Conservation (phyloP, 2,797 vertebrate genomes). For the Neosilurus hyrtlii region DNA sequence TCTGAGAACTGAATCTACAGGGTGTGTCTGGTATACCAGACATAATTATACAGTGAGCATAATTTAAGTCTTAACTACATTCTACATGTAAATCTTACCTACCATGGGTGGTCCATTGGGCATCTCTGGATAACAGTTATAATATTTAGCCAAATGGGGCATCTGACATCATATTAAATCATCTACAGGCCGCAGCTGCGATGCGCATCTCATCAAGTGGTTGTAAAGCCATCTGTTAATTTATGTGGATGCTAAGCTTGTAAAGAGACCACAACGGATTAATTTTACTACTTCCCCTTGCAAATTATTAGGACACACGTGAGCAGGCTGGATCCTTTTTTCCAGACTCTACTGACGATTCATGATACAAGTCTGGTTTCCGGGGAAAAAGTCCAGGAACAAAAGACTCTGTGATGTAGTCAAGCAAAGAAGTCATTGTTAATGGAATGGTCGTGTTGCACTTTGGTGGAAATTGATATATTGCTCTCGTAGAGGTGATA, state of each 20-base stretch:
- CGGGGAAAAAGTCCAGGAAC: neutral
- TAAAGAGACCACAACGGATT: constrained; percentile 68
- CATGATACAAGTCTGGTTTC: constrained; percentile 35
- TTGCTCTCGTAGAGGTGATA: neutral
- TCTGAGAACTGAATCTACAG: neutral
- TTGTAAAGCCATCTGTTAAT: constrained; percentile 62
- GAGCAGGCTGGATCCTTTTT: constrained; percentile 46
- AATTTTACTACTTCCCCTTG: constrained; percentile 73
- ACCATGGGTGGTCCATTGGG: constrained; percentile 6
- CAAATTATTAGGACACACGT: constrained; percentile 64
- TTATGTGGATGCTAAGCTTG: constrained; percentile 67
- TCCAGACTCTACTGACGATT: constrained; percentile 43
- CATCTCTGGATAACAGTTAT: neutral
- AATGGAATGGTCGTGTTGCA: neutral
- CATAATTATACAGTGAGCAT: neutral
- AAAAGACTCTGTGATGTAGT: neutral
- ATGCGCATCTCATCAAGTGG: constrained; percentile 67
- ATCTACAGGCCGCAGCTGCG: constrained; percentile 48
- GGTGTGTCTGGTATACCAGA: constrained; percentile 7
- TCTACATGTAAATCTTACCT: neutral
- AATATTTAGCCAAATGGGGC: neutral
- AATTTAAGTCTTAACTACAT: constrained; percentile 15
- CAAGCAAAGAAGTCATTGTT: neutral
- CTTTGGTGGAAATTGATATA: neutral
- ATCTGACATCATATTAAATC: constrained; percentile 52